These are phyloP conservation scores for Oppia nitens DNA, from an alignment of 1,140 invertebrate genomes.

Conservation along the genomic window DNA sequence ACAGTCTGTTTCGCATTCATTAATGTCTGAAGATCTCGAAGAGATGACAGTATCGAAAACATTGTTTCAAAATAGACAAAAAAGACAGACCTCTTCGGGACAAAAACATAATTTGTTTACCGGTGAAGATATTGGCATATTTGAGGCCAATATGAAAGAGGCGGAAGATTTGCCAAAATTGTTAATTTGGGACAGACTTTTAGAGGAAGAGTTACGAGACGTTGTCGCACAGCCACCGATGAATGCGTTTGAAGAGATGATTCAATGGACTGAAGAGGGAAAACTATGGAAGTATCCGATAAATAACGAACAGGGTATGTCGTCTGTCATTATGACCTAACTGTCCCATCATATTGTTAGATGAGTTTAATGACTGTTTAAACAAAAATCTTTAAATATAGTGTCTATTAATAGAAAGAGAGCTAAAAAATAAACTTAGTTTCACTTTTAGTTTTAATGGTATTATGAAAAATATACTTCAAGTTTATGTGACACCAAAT, in stretches of 20 bases:
- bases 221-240: constrained; percentile 47
- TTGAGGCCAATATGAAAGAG: constrained; percentile 6
- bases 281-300: constrained; percentile 96
- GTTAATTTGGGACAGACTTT: constrained; percentile 41
- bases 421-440: too few relatives aligned
- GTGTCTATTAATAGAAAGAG: too few relatives aligned
- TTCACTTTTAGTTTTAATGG: too few relatives aligned
- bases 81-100: background rate
- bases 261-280: constrained; percentile 78
- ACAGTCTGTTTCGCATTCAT: too few relatives aligned
- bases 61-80: background rate
- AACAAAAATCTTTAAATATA: too few relatives aligned
- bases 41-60: too few relatives aligned
- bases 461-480: too few relatives aligned
- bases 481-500: too few relatives aligned
- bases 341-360: too few relatives aligned
- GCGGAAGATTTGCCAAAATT: background rate
- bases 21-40: too few relatives aligned
- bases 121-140: constrained; percentile 4
- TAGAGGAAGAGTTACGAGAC: constrained; percentile 44
- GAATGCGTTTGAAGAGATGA: constrained; percentile 83
- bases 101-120: background rate
- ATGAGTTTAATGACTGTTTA: too few relatives aligned
- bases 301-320: constrained; percentile 80
- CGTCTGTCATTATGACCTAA: too few relatives aligned